phyloP scores from a whole-genome alignment of 1,140 invertebrate genomes.

The Neuroterus valhalla region DNA sequence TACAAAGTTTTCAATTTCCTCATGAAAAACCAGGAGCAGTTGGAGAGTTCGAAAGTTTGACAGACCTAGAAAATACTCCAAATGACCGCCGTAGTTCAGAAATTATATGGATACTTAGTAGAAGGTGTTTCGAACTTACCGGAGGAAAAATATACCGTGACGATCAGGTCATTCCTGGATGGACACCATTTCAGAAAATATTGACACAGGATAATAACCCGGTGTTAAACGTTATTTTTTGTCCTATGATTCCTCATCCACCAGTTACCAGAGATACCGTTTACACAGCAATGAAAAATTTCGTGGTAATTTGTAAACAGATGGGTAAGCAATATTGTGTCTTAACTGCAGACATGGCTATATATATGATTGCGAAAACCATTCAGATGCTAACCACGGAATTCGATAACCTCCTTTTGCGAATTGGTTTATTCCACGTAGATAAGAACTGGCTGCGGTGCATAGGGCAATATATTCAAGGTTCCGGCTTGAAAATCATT shows the following conservation, averaged over 20 bases:
- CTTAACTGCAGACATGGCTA: constrained; percentile 22
- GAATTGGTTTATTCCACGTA: constrained; percentile 45
- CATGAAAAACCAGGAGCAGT: no score
- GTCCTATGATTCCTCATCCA: constrained; percentile 12
- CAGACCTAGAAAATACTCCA: neutral
- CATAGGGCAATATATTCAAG: constrained; percentile 39
- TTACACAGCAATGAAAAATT: constrained; percentile 30
- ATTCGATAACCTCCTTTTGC: constrained; percentile 17
- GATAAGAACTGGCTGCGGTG: constrained; percentile 41
- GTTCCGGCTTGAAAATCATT: no score
- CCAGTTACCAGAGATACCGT: no score
- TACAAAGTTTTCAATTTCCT: neutral
- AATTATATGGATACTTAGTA: neutral
- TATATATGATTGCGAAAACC: constrained; percentile 22
- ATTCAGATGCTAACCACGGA: no score
- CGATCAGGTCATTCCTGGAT: no score
- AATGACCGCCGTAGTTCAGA: neutral
- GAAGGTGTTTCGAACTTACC: no score
- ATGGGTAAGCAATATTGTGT: neutral
- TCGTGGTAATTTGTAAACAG: neutral
- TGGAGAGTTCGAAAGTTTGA: neutral
- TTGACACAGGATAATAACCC: no score
- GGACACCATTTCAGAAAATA: no score
- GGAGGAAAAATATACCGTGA: no score
- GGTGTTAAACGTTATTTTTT: constrained; percentile 23